Conservation (phyloP, 2,113 vertebrate species). For the Syngnathus floridae region DNA sequence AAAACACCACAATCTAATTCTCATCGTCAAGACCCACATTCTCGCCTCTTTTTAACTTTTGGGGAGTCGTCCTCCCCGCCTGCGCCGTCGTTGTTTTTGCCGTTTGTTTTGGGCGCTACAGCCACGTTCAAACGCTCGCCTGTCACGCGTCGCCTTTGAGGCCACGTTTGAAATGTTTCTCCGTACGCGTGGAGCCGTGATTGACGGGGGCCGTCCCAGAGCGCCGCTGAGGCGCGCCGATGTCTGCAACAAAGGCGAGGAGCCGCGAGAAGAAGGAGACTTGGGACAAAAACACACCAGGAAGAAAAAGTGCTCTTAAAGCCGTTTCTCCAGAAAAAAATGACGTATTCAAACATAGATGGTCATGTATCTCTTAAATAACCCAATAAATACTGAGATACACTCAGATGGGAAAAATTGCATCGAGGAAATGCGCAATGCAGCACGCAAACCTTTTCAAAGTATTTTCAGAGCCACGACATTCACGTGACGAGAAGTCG, state of each 20-base stretch:
- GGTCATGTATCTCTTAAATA: background rate
- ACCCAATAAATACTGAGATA: too few species aligned
- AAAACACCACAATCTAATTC: slow-evolving; percentile 66
- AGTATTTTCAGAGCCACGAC: background rate
- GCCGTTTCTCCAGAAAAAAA: slow-evolving; percentile 72
- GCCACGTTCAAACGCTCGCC: slow-evolving; percentile 75
- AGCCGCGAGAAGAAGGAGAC: slow-evolving; percentile 46
- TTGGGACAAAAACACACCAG: slow-evolving; percentile 67
- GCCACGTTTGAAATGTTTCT: slow-evolving; percentile 75
- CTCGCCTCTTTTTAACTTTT: slow-evolving; percentile 66
- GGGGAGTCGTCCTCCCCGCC: slow-evolving; percentile 39
- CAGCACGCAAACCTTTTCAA: background rate
- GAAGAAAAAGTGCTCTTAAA: slow-evolving; percentile 73
- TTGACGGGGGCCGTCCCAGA: slow-evolving; percentile 77
- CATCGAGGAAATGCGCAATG: background rate
- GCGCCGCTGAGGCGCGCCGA: slow-evolving; percentile 59
- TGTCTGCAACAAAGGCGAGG: slow-evolving; percentile 71
- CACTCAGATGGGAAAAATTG: background rate
- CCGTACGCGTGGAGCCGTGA: slow-evolving; percentile 76
- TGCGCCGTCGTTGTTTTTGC: slow-evolving; percentile 70
- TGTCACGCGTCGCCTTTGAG: slow-evolving; percentile 75
- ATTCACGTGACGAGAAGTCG: background rate
- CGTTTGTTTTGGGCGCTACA: slow-evolving; percentile 77
- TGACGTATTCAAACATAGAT: background rate
- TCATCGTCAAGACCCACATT: slow-evolving; percentile 70